phyloP scores from a whole-genome alignment of 2,888 invertebrate species.

The Acanthoscelides obtectus region DNA sequence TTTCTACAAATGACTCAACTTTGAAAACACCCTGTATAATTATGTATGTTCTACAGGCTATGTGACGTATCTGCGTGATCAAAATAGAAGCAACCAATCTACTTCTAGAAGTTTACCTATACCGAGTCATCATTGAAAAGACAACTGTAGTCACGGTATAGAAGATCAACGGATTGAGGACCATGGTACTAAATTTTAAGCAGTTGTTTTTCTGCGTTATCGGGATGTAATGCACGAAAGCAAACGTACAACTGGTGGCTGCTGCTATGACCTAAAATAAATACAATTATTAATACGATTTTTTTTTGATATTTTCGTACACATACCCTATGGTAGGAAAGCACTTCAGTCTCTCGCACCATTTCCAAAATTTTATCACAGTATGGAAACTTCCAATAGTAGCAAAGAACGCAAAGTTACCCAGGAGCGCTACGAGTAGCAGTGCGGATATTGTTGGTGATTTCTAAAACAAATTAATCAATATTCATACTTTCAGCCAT shows the following conservation, averaged over 20 bases:
- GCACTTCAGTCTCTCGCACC: slow-evolving; percentile 39
- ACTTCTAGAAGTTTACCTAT: slow-evolving; percentile 38
- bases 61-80: not conserved
- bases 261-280: slow-evolving; percentile 43
- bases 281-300: not conserved
- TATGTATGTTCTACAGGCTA: too few species aligned
- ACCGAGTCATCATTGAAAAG: slow-evolving; percentile 47
- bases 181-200: slow-evolving; percentile 37
- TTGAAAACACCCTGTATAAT: too few species aligned
- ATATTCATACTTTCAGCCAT: too few species aligned
- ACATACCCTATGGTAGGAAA: slow-evolving; percentile 38
- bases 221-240: slow-evolving; percentile 43
- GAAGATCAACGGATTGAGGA: slow-evolving; percentile 42
- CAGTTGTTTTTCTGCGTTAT: slow-evolving; percentile 33
- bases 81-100: not conserved
- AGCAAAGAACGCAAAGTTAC: slow-evolving; percentile 44
- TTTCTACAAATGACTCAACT: too few species aligned
- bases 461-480: slow-evolving; percentile 42
- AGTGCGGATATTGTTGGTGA: slow-evolving; percentile 43
- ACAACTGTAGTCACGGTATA: slow-evolving; percentile 36
- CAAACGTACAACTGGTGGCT: slow-evolving; percentile 44
- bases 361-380: slow-evolving; percentile 43
- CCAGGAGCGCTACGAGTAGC: slow-evolving; percentile 37
- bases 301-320: not conserved
- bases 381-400: slow-evolving; percentile 44